Evolutionary conservation across 2,888 invertebrate genomes (phyloP).

Genomic region (Panzeria rudis): DNA sequence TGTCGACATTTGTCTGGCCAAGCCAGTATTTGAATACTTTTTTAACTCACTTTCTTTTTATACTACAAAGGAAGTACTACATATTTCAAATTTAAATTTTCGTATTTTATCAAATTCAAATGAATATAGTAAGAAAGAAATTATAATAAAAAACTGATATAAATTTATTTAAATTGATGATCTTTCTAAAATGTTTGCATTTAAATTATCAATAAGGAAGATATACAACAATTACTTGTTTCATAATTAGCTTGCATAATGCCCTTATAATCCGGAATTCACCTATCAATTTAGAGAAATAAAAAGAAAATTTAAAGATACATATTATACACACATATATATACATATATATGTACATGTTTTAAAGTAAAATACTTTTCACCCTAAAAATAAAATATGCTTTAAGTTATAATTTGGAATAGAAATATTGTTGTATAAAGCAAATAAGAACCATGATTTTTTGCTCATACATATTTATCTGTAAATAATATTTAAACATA

Average conservation of each 20-base stretch:
- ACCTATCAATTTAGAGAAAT: background rate
- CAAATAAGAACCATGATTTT: too few relatives aligned
- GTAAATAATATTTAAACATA: slow-evolving; percentile 11
- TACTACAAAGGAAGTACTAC: too few relatives aligned
- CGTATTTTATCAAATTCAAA: slow-evolving; percentile 21
- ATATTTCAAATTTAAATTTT: background rate
- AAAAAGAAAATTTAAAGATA: background rate
- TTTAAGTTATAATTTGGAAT: background rate
- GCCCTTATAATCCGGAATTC: slow-evolving; percentile 9
- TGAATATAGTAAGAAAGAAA: slow-evolving; percentile 29
- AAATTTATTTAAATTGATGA: slow-evolving; percentile 60
- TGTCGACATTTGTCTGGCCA: too few relatives aligned
- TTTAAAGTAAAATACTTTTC: background rate
- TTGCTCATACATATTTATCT: background rate
- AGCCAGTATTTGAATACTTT: too few relatives aligned
- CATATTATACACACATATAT: too few relatives aligned
- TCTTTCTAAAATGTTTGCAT: slow-evolving; percentile 16
- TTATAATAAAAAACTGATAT: slow-evolving; percentile 46
- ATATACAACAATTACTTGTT: background rate
- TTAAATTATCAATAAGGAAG: slow-evolving; percentile 26
- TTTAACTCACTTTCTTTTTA: too few relatives aligned
- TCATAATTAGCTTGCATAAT: slow-evolving; percentile 6
- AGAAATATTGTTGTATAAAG: background rate
- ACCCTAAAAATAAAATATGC: background rate
- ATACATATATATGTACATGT: background rate